Evolutionary conservation across 1,140 invertebrate species (phyloP).

Genomic region (Mercenaria mercenaria): DNA sequence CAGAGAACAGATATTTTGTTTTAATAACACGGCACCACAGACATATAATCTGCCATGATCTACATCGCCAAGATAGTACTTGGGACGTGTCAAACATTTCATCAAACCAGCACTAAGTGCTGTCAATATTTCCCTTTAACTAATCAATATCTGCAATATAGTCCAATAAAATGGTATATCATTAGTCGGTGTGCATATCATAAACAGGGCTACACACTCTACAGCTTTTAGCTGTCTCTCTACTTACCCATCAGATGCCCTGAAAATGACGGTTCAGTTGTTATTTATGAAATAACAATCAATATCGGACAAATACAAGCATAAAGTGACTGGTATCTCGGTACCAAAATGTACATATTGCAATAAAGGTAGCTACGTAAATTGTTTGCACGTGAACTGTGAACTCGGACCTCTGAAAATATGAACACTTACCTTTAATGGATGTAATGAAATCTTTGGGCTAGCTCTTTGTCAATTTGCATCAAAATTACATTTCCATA

Average conservation of each 20-base stretch:
- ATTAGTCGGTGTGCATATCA: slow-evolving; percentile 30
- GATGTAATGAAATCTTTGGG: too few relatives aligned
- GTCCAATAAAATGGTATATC: slow-evolving; percentile 71
- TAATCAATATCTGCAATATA: slow-evolving; percentile 77
- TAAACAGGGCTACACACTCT: slow-evolving; percentile 4
- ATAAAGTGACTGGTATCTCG: not conserved
- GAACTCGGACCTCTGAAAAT: too few relatives aligned
- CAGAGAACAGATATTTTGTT: slow-evolving; percentile 74
- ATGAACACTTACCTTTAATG: too few relatives aligned
- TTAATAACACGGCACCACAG: slow-evolving; percentile 37
- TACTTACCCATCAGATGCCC: slow-evolving; percentile 17
- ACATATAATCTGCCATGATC: slow-evolving; percentile 39
- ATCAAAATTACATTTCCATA: too few relatives aligned
- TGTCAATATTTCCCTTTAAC: not conserved
- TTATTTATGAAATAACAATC: not conserved
- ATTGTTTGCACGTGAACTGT: too few relatives aligned
- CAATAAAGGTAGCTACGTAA: too few relatives aligned
- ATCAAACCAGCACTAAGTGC: slow-evolving; percentile 7
- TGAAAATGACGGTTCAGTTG: not conserved
- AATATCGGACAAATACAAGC: not conserved
- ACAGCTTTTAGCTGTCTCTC: not conserved
- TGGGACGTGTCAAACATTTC: not conserved
- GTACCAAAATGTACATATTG: not conserved
- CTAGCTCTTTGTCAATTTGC: too few relatives aligned
- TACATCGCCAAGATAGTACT: not conserved